Conservation (phyloP, 2,113 vertebrate species). For the Psilopsiagon aymara region DNA sequence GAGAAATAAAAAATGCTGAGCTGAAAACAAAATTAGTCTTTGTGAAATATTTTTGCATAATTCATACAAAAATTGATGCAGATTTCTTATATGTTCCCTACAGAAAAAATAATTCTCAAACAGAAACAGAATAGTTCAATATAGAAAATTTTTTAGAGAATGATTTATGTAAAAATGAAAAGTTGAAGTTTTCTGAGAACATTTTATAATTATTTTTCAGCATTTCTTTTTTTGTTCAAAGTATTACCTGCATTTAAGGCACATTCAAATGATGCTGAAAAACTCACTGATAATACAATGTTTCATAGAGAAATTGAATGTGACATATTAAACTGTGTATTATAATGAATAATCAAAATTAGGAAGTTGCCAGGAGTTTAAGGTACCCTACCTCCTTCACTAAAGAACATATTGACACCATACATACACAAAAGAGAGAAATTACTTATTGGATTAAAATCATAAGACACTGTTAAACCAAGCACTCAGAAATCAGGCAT, state of each 20-base stretch:
- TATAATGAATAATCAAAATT: neutral
- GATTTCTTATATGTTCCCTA: neutral
- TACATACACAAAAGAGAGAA: neutral
- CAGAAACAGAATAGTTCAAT: neutral
- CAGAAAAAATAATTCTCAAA: neutral
- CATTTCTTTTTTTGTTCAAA: neutral
- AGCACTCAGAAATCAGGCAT: neutral
- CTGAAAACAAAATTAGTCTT: neutral
- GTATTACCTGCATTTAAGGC: neutral
- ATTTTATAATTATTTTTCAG: neutral
- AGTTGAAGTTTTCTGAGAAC: neutral
- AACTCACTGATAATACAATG: neutral
- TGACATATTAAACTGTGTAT: neutral
- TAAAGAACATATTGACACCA: neutral
- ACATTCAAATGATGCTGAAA: neutral
- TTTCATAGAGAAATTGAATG: neutral
- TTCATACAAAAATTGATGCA: neutral
- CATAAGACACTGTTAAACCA: neutral
- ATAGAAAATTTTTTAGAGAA: neutral
- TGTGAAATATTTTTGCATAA: neutral
- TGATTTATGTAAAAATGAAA: neutral
- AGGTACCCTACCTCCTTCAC: neutral
- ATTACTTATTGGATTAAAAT: neutral
- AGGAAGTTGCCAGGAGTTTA: neutral
- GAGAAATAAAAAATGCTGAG: neutral